These are phyloP conservation scores for Pao palembangensis DNA, from an alignment of 2,113 vertebrate genomes.

Conservation along the genomic window DNA sequence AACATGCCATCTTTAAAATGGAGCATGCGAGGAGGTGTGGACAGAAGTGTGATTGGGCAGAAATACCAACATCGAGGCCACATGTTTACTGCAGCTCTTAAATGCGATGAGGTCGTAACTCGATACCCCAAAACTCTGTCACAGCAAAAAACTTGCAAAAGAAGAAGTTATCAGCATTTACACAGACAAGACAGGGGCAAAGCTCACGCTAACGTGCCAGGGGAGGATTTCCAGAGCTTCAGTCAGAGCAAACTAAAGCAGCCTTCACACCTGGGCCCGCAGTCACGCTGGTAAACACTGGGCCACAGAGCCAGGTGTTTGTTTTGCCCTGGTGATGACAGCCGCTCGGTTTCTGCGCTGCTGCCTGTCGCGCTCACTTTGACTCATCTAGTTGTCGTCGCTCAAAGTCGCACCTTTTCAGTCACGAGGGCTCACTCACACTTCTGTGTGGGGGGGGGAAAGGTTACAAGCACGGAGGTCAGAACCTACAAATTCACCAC, in stretches of 20 bases:
- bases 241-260: constrained; percentile 65
- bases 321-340: constrained; percentile 55
- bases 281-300: constrained; percentile 57
- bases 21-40: neutral
- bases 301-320: constrained; percentile 42
- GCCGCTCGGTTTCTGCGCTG: constrained; percentile 45
- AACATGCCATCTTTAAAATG: too few relatives aligned
- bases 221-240: constrained; percentile 72
- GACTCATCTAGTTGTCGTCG: constrained; percentile 39
- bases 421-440: constrained; percentile 15
- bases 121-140: too few relatives aligned
- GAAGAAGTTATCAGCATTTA: too few relatives aligned
- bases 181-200: constrained; percentile 32
- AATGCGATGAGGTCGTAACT: too few relatives aligned
- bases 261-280: constrained; percentile 62
- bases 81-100: too few relatives aligned
- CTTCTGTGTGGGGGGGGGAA: constrained; percentile 8
- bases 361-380: constrained; percentile 54
- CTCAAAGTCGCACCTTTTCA: constrained; percentile 18
- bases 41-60: neutral
- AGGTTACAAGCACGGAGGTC: neutral
- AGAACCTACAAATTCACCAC: neutral
- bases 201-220: constrained; percentile 64
- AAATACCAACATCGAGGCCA: too few relatives aligned
- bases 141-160: too few relatives aligned